Evolutionary conservation across 2,797 vertebrate genomes (phyloP), one percentile per base, ranked within the genome.

Genomic region (Acanthopagrus latus): DNA sequence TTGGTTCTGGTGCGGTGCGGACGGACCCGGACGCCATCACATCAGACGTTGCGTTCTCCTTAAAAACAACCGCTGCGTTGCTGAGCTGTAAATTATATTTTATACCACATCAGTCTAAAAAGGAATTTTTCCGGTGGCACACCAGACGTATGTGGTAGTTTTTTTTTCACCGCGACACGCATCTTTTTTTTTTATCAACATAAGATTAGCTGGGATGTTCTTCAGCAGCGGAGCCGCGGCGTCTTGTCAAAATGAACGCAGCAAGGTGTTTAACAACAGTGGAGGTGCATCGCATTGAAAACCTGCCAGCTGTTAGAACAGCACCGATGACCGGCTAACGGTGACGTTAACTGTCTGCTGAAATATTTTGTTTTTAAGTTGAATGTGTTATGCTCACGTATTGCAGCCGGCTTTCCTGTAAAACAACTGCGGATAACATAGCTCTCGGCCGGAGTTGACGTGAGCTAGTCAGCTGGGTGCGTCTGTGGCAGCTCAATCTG

Each of bases 21-120:
- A 91, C 89, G 86, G 90, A 92, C 59, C 86, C 91, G 77, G 92
- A 89, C 92, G 92, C 92, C 94, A 91, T 93, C 92, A 89, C 86
- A 89, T 80, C 90, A 92, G 86, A 91, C 90, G 85, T 86, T 92
- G 89, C 91, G 92, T 91, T 89, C 72, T 89, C 64, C 68, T 58
- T 59, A 56, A 87, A 88, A 83, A 81, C 70, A 88, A 84, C 65
- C 80, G 14, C n/a, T 71, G 89, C 86, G 68, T 38, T 77, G 64
- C 66, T 63, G 11, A 76, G 69, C n/a, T 68, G 54, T 59, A 17
- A 38, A 73, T 71, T n/a, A 68, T 14, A 21, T 80, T 76, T 78
- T 33, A 20, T 7, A 65, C 63, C 77, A 81, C 27, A 63, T 50
- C 51, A 7, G 25, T 72, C 9, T 17, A 16, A 56, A 71, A 7